These are phyloP conservation scores for Xenopus borealis DNA, from an alignment of 2,113 vertebrate genomes.

Conservation along the genomic window DNA sequence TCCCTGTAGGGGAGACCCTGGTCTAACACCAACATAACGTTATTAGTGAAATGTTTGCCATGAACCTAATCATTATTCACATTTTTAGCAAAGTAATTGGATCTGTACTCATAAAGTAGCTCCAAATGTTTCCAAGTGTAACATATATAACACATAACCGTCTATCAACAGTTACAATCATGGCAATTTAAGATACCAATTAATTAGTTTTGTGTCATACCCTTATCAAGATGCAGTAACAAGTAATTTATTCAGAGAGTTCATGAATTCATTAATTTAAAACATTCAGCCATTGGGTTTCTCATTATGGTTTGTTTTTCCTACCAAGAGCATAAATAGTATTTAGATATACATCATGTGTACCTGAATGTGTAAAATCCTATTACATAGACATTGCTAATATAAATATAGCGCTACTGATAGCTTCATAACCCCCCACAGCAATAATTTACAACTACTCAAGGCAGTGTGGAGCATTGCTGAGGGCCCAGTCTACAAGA, in stretches of 20 bases:
- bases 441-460: no score
- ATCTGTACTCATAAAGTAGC: slow-evolving; percentile 19
- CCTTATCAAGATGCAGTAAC: slow-evolving; percentile 30
- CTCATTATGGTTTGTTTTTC: slow-evolving; percentile 16
- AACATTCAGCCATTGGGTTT: background rate
- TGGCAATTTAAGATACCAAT: slow-evolving; percentile 19
- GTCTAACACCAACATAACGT: background rate
- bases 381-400: no score
- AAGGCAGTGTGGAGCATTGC: no score
- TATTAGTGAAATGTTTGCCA: slow-evolving; percentile 20
- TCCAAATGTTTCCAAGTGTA: slow-evolving; percentile 14
- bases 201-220: slow-evolving; percentile 42
- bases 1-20: slow-evolving; percentile 19
- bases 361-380: no score
- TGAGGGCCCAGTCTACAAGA: no score
- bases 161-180: slow-evolving; percentile 15
- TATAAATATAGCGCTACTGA: no score
- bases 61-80: slow-evolving; percentile 22
- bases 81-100: slow-evolving; percentile 37
- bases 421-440: no score
- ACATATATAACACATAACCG: slow-evolving; percentile 18
- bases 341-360: no score
- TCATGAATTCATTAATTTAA: slow-evolving; percentile 27
- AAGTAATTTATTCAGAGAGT: slow-evolving; percentile 26
- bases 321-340: slow-evolving; percentile 13